phyloP scores from a whole-genome alignment of 2,888 invertebrate genomes.

The Mesodorylaimus sp. region DNA sequence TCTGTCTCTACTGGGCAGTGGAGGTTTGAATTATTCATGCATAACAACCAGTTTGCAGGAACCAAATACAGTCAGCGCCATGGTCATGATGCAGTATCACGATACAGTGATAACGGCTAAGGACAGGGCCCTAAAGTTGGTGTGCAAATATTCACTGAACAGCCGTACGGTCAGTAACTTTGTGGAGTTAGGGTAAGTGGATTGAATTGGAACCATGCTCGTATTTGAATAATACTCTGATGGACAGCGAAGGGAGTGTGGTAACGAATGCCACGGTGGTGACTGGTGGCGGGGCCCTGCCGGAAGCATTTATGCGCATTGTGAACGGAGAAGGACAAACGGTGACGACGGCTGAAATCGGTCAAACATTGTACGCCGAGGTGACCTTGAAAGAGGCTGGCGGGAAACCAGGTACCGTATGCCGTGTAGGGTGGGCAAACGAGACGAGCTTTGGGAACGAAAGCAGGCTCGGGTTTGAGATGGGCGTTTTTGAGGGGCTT shows the following conservation, averaged over 20 bases:
- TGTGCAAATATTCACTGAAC: neutral
- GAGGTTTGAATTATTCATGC: neutral
- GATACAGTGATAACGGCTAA: neutral
- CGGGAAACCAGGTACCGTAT: neutral
- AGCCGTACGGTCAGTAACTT: constrained; percentile 1
- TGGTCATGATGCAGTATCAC: constrained; percentile 7
- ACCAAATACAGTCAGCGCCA: neutral
- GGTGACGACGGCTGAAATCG: constrained; percentile 7
- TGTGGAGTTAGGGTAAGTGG: neutral
- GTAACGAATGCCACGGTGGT: neutral
- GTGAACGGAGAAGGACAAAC: constrained; percentile 6
- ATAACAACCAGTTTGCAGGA: neutral
- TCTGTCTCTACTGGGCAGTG: too few relatives aligned
- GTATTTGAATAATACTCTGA: neutral
- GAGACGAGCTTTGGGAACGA: neutral
- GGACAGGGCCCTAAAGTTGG: constrained; percentile 1
- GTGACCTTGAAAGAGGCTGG: neutral
- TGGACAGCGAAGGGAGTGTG: neutral
- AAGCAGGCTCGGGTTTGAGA: too few relatives aligned
- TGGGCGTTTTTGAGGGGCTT: too few relatives aligned
- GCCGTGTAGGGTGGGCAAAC: too few relatives aligned
- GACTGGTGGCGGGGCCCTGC: constrained; percentile 4
- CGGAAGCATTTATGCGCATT: constrained; percentile 6
- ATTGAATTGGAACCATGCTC: neutral
- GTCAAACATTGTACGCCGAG: constrained; percentile 7